phyloP scores from a whole-genome alignment of 2,888 invertebrate genomes.

The Candidula unifasciata region DNA sequence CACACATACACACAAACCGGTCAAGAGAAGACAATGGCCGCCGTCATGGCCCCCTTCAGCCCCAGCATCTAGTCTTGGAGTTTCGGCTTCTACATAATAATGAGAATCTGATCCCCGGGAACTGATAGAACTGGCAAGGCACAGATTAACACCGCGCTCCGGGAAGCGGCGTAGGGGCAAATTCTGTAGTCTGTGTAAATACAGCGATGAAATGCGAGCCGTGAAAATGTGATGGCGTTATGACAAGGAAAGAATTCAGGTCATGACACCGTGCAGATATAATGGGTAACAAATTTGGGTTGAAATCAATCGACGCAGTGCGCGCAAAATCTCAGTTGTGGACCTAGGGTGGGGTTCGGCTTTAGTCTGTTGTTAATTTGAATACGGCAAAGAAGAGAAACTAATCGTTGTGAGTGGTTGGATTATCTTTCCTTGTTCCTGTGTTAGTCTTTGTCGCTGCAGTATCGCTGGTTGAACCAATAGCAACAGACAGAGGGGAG shows the following conservation, averaged over 20 bases:
- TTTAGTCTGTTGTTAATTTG: not conserved
- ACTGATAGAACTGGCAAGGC: constrained; percentile 32
- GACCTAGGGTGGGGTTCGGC: not conserved
- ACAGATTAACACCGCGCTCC: constrained; percentile 19
- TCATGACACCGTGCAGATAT: not conserved
- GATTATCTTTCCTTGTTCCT: not conserved
- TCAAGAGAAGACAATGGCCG: constrained; percentile 27
- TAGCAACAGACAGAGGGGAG: no score
- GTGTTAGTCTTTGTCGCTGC: no score
- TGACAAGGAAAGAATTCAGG: constrained; percentile 30
- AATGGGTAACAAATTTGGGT: constrained; percentile 40
- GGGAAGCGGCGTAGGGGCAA: constrained; percentile 19
- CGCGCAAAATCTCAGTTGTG: not conserved
- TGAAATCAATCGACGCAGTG: constrained; percentile 18
- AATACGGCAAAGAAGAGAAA: not conserved
- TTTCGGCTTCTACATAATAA: constrained; percentile 35
- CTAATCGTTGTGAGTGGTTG: not conserved
- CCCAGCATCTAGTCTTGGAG: constrained; percentile 25
- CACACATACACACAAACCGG: constrained; percentile 19
- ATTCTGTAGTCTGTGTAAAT: constrained; percentile 39
- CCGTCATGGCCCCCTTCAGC: constrained; percentile 42
- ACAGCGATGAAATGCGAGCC: constrained; percentile 25
- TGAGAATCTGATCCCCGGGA: constrained; percentile 42
- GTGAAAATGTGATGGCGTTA: constrained; percentile 32
- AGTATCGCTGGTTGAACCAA: no score